Evolutionary conservation across 2,888 invertebrate species (phyloP).

Genomic region (Spicauda simplicius): DNA sequence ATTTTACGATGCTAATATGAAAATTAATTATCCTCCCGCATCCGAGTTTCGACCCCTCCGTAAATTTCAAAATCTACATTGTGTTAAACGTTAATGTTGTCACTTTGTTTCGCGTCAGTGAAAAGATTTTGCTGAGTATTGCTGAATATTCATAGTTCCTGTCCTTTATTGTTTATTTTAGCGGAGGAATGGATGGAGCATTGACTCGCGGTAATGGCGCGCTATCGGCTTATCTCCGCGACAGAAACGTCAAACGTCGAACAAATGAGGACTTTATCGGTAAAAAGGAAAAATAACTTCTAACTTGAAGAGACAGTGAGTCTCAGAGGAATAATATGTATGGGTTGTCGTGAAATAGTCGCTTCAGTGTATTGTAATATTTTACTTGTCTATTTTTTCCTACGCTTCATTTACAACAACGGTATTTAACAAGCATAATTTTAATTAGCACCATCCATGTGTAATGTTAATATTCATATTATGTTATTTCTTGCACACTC

Average conservation of each 20-base stretch:
- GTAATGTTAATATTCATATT: too few species aligned
- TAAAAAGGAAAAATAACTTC: neutral
- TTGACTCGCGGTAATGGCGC: slow-evolving; percentile 9
- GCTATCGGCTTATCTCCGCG: slow-evolving; percentile 1
- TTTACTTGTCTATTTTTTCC: too few species aligned
- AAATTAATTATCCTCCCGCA: slow-evolving; percentile 33
- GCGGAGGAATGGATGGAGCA: neutral
- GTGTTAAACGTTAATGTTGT: slow-evolving; percentile 24
- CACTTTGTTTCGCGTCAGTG: slow-evolving; percentile 23
- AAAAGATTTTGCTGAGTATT: slow-evolving; percentile 19
- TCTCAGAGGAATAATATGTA: too few species aligned
- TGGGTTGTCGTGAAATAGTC: too few species aligned
- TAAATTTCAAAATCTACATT: slow-evolving; percentile 18
- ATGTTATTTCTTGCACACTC: too few species aligned
- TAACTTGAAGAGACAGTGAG: neutral
- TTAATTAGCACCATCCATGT: too few species aligned
- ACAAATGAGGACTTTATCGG: neutral
- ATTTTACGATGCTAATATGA: slow-evolving; percentile 33
- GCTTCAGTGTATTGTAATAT: too few species aligned
- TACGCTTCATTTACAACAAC: neutral
- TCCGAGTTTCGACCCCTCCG: slow-evolving; percentile 21
- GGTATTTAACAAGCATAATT: too few species aligned
- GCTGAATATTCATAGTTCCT: slow-evolving; percentile 27
- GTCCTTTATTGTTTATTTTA: slow-evolving; percentile 21
- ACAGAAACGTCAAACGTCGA: neutral